These are phyloP conservation scores for Nixonia krombeini DNA, from an alignment of 1,140 invertebrate genomes.

Conservation along the genomic window DNA sequence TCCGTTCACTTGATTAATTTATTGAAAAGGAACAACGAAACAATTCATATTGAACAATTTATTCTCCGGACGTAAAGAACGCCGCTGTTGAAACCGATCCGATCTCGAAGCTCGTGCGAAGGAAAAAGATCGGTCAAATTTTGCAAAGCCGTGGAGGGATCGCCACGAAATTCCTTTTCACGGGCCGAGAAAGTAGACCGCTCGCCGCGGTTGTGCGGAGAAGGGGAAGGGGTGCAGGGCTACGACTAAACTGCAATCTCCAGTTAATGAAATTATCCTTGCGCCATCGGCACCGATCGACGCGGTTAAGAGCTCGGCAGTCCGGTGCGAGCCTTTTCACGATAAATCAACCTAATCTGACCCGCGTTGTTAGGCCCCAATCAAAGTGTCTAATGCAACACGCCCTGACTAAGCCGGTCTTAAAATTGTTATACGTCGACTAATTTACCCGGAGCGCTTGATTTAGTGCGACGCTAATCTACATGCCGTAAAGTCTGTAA, in stretches of 20 bases:
- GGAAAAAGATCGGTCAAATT: not conserved
- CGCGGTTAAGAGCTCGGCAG: constrained; percentile 21
- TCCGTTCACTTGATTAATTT: too few species aligned
- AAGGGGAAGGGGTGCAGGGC: not conserved
- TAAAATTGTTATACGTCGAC: constrained; percentile 44
- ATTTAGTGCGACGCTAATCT: constrained; percentile 41
- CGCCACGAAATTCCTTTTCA: too few species aligned
- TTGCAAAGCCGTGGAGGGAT: not conserved
- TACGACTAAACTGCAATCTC: constrained; percentile 8
- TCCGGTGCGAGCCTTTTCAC: constrained; percentile 25
- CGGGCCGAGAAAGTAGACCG: not conserved
- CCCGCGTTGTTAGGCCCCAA: constrained; percentile 35
- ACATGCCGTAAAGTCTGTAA: constrained; percentile 16
- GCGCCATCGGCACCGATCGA: constrained; percentile 40
- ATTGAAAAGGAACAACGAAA: too few species aligned
- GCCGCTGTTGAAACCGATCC: not conserved
- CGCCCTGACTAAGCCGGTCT: constrained; percentile 28
- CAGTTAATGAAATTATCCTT: constrained; percentile 51
- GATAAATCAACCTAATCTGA: constrained; percentile 48
- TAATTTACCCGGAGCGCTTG: constrained; percentile 39
- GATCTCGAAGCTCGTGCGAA: not conserved
- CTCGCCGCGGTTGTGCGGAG: not conserved
- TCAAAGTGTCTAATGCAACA: constrained; percentile 44
- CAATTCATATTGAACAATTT: too few species aligned
- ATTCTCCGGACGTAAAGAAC: not conserved